Evolutionary conservation across 2,113 vertebrate species (phyloP).

Genomic region (Hyperopisus bebe): DNA sequence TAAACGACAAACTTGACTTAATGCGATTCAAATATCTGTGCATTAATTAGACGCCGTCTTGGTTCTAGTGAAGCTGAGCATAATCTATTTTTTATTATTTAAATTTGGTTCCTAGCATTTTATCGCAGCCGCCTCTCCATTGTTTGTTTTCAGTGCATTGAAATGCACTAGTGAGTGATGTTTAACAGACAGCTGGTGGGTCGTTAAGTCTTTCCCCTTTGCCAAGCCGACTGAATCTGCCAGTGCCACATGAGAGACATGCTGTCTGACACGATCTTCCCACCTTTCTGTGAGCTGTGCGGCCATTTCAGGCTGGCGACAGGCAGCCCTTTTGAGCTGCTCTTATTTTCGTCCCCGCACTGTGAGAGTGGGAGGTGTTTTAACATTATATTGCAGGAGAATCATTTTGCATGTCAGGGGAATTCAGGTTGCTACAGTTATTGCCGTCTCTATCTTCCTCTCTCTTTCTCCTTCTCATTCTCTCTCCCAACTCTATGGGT

Average conservation of each 20-base stretch:
- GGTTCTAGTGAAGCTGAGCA: not conserved
- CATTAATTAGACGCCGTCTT: not conserved
- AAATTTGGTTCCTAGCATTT: not conserved
- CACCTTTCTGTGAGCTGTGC: slow-evolving; percentile 9
- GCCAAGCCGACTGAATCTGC: slow-evolving; percentile 27
- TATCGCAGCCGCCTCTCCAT: not conserved
- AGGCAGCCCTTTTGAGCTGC: not conserved
- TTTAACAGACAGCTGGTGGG: slow-evolving; percentile 38
- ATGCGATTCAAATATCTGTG: not conserved
- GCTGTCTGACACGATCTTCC: slow-evolving; percentile 13
- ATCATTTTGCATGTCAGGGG: slow-evolving; percentile 10
- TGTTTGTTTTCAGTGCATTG: not conserved
- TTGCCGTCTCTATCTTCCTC: not conserved
- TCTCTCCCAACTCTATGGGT: not conserved
- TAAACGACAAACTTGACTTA: not conserved
- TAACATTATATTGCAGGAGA: not conserved
- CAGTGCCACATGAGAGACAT: slow-evolving; percentile 19
- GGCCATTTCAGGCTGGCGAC: slow-evolving; percentile 22
- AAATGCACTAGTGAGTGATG: slow-evolving; percentile 22
- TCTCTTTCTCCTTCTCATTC: not conserved
- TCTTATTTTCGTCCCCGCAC: not conserved
- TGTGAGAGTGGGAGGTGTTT: not conserved
- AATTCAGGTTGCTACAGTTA: not conserved
- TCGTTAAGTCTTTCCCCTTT: slow-evolving; percentile 26
- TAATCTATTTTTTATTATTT: not conserved